Percentiles rank a stretch among this genome's conserved stretches.
Evolutionary conservation across 2,888 invertebrate species (phyloP).

Genomic region (Hyppa rectilinea): DNA sequence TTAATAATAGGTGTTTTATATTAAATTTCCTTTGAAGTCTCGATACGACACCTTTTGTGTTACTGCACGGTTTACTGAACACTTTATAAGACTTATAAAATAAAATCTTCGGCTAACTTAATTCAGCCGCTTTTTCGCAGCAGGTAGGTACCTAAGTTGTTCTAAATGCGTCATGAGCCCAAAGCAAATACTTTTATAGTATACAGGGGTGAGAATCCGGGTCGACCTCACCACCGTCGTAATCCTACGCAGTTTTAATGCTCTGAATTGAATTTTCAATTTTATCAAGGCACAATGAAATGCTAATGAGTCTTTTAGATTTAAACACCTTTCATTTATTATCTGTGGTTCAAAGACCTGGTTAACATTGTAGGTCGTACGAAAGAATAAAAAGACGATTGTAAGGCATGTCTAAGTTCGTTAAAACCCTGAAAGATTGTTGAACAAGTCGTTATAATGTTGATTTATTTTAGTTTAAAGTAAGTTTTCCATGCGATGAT

Average conservation of each 20-base stretch:
- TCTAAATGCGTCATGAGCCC: conserved; percentile 54
- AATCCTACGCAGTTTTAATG: conserved; percentile 16
- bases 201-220: conserved; percentile 12
- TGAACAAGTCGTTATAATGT: conserved; percentile 28
- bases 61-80: conserved; percentile 22
- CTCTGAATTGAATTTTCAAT: conserved; percentile 19
- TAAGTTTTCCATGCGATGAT: conserved; percentile 26
- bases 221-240: not conserved
- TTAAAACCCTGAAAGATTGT: conserved; percentile 21
- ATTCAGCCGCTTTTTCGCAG: conserved; percentile 46
- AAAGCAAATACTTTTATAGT: not conserved
- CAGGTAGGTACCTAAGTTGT: conserved; percentile 35
- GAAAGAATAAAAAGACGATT: conserved; percentile 34
- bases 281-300: conserved; percentile 50
- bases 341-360: conserved; percentile 45
- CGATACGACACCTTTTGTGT: conserved; percentile 23
- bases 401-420: conserved; percentile 3
- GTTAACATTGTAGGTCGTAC: conserved; percentile 39
- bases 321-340: conserved; percentile 31
- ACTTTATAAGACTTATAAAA: not conserved
- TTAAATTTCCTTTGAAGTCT: conserved; percentile 27
- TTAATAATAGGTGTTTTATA: conserved; percentile 25
- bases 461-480: conserved; percentile 36
- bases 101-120: conserved; percentile 46
- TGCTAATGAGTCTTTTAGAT: conserved; percentile 23